Evolutionary conservation across 2,888 invertebrate species (phyloP).

Genomic region (Muscina levida): DNA sequence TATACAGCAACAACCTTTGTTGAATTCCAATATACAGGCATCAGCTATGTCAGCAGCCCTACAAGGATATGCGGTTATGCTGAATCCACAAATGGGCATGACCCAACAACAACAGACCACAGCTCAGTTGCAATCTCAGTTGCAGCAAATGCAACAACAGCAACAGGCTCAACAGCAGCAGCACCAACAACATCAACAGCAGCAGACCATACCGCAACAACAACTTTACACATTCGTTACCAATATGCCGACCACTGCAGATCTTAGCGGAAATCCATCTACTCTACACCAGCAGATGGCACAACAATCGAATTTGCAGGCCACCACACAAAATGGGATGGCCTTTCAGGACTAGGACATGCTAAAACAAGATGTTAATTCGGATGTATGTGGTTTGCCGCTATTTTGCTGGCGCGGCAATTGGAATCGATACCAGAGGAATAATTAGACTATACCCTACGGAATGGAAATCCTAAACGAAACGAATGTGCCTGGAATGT

Average conservation of each 20-base stretch:
- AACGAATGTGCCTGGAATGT: background rate
- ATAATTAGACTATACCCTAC: background rate
- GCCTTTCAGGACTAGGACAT: constrained; percentile 26
- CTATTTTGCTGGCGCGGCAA: constrained; percentile 29
- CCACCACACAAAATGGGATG: background rate
- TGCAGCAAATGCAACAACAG: constrained; percentile 49
- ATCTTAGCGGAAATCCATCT: background rate
- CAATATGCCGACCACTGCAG: background rate
- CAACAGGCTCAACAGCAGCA: constrained; percentile 44
- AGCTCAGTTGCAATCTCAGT: constrained; percentile 38
- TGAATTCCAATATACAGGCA: constrained; percentile 62
- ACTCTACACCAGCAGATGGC: background rate
- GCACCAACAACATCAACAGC: background rate
- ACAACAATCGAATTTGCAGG: background rate
- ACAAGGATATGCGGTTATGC: constrained; percentile 56
- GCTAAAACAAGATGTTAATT: constrained; percentile 33
- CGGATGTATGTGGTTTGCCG: constrained; percentile 31
- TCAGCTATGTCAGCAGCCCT: constrained; percentile 62
- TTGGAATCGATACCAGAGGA: constrained; percentile 18
- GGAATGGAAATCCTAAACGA: background rate
- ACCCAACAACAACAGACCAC: constrained; percentile 38
- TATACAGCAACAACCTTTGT: constrained; percentile 52
- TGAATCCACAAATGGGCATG: constrained; percentile 54
- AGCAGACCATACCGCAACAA: background rate
- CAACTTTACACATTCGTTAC: background rate